Percentiles rank a stretch among this genome's conserved stretches.
Conservation (phyloP, 2,888 invertebrate genomes). For the Eilema griseolum region DNA sequence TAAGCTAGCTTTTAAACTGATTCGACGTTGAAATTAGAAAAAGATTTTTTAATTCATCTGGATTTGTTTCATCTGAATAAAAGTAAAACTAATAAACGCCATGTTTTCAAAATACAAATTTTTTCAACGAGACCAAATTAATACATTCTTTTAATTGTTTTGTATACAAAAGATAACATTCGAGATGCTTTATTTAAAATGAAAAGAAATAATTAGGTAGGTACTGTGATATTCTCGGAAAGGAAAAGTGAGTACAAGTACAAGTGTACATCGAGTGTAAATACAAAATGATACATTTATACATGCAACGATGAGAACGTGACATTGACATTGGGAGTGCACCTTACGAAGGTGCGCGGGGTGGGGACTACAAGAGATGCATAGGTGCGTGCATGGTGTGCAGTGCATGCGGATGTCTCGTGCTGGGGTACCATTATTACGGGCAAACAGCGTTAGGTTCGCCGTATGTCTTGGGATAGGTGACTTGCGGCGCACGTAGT, state of each 20-base stretch:
- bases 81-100: not conserved
- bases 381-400: conserved; percentile 47
- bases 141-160: not conserved
- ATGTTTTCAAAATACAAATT: not conserved
- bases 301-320: conserved; percentile 59
- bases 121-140: not conserved
- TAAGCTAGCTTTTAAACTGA: no score
- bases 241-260: not conserved
- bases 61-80: not conserved
- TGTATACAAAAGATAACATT: not conserved
- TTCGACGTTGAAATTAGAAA: not conserved
- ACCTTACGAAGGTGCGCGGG: conserved; percentile 50
- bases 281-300: conserved; percentile 33
- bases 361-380: conserved; percentile 28
- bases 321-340: conserved; percentile 74
- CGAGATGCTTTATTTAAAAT: not conserved
- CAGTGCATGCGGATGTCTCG: conserved; percentile 56
- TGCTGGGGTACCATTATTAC: conserved; percentile 77
- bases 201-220: no score
- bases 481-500: conserved; percentile 85
- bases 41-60: not conserved
- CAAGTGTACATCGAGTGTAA: conserved; percentile 15
- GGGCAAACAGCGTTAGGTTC: conserved; percentile 82
- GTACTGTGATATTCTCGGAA: not conserved
- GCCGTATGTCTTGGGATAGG: conserved; percentile 79